phyloP scores from a whole-genome alignment of 2,113 vertebrate genomes.

The Tor tambroides region DNA sequence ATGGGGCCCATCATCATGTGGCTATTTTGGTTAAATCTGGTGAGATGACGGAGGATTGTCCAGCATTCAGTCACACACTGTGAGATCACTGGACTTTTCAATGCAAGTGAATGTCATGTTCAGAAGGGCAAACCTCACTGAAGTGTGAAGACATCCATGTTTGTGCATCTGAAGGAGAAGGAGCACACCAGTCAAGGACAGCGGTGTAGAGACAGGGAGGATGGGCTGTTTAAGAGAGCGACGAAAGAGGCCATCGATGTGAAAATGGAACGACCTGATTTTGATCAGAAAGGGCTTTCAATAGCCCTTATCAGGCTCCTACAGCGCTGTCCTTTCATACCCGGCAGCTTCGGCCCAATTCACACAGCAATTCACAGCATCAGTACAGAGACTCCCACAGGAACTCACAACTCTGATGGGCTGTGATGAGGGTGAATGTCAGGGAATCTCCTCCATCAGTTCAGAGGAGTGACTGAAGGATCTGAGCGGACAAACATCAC shows the following conservation, averaged over 20 bases:
- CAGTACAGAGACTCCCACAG: background rate
- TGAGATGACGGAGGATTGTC: too few species aligned
- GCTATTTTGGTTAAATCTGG: too few species aligned
- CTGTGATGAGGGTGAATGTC: slow-evolving; percentile 4
- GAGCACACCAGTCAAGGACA: background rate
- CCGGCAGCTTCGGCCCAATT: background rate
- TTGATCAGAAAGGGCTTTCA: too few species aligned
- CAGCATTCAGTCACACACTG: too few species aligned
- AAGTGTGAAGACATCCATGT: background rate
- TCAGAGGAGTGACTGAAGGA: background rate
- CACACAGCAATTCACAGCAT: background rate
- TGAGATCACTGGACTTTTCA: background rate
- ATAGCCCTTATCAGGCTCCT: background rate
- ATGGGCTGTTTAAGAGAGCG: background rate
- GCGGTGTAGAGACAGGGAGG: background rate
- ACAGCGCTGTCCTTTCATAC: background rate
- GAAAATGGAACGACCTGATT: background rate
- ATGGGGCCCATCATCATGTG: too few species aligned
- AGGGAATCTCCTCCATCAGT: background rate
- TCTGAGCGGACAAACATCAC: background rate
- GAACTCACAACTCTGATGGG: background rate
- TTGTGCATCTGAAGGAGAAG: background rate
- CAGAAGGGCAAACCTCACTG: background rate
- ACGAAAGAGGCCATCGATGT: background rate
- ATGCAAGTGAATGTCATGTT: background rate